A percentile compares a stretch with the other conserved stretches of the same genome.
phyloP scores from a whole-genome alignment of 2,888 invertebrate genomes.

The Polydrusus pterygomalis region DNA sequence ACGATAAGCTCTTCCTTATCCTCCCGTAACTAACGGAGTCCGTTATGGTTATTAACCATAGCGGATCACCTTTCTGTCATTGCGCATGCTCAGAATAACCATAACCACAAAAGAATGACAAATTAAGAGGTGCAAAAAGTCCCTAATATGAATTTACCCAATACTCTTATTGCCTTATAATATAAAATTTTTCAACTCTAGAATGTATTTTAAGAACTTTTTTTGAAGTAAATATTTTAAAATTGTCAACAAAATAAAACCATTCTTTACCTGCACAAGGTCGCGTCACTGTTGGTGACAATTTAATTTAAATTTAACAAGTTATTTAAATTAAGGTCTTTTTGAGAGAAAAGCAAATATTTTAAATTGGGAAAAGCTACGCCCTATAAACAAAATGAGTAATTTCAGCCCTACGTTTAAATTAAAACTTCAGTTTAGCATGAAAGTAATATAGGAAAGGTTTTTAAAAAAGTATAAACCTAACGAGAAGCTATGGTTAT shows the following conservation, averaged over 20 bases:
- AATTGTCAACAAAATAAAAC: not conserved
- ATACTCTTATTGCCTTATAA: no score
- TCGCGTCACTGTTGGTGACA: slow-evolving; percentile 3
- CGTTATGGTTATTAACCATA: no score
- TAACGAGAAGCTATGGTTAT: no score
- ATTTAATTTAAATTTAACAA: slow-evolving; percentile 10
- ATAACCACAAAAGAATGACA: no score
- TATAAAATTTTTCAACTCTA: no score
- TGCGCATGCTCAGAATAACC: no score
- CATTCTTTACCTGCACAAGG: not conserved
- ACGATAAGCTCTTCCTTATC: no score
- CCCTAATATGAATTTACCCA: no score
- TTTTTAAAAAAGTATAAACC: not conserved
- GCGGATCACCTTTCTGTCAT: no score
- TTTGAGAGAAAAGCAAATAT: slow-evolving; percentile 17
- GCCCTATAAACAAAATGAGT: slow-evolving; percentile 6
- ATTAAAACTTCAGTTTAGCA: not conserved
- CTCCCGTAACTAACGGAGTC: no score
- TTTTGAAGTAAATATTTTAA: not conserved
- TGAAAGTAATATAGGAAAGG: not conserved
- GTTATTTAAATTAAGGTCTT: slow-evolving; percentile 20
- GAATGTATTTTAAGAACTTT: not conserved
- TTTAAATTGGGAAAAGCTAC: slow-evolving; percentile 6
- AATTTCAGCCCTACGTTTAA: not conserved
- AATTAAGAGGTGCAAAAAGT: no score